A percentile compares a stretch with the other conserved stretches of the same genome.
Conservation (phyloP, 1,140 invertebrate genomes). For the Choristoneura fumiferana region DNA sequence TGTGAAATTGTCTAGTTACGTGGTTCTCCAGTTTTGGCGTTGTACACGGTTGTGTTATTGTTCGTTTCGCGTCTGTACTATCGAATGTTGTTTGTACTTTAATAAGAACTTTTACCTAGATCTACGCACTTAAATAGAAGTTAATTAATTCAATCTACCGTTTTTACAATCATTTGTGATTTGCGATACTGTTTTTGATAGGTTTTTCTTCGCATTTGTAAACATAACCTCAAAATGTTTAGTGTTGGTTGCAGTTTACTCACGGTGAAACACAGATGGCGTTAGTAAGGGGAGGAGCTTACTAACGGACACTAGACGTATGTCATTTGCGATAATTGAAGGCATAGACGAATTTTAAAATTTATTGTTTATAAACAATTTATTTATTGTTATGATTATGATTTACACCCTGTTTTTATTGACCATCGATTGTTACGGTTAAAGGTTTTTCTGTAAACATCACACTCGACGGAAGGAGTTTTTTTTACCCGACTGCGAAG, state of each 20-base stretch:
- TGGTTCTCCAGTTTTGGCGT: not conserved
- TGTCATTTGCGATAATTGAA: conserved; percentile 41
- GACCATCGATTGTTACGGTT: not conserved
- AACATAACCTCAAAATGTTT: conserved; percentile 51
- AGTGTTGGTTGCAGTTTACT: conserved; percentile 21
- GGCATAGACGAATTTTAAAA: conserved; percentile 37
- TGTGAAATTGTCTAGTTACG: conserved; percentile 12
- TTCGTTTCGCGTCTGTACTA: conserved; percentile 49
- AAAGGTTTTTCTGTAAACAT: too few relatives aligned
- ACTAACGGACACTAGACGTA: conserved; percentile 33
- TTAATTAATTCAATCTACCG: not conserved
- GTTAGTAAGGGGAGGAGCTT: conserved; percentile 45
- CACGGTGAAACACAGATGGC: conserved; percentile 45
- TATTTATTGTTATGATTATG: conserved; percentile 30
- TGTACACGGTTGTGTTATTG: conserved; percentile 25
- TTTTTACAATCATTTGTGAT: not conserved
- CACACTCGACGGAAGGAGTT: too few relatives aligned
- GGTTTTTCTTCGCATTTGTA: not conserved
- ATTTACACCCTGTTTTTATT: conserved; percentile 10
- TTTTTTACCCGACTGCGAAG: too few relatives aligned
- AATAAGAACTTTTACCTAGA: conserved; percentile 23
- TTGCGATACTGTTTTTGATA: not conserved
- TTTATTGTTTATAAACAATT: too few relatives aligned
- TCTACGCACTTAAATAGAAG: not conserved
- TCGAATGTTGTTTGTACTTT: conserved; percentile 21